phyloP scores from a whole-genome alignment of 2,113 vertebrate genomes.

The Pteruthius melanotis region DNA sequence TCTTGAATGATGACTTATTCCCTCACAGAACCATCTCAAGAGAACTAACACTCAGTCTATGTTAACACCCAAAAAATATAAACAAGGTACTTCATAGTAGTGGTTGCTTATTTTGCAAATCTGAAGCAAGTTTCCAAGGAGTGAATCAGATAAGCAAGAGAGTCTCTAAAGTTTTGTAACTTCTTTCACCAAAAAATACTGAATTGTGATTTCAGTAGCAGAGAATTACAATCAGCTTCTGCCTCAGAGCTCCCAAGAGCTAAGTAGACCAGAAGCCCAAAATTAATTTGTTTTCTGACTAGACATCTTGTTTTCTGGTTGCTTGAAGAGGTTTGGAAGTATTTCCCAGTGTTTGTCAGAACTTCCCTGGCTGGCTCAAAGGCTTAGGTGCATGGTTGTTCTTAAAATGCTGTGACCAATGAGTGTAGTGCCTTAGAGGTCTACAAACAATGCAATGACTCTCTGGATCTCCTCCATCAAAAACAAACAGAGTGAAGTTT shows the following conservation, averaged over 20 bases:
- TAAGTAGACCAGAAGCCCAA: neutral
- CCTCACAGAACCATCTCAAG: neutral
- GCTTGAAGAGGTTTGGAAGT: neutral
- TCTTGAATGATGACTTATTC: neutral
- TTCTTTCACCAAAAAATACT: neutral
- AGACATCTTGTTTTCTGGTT: neutral
- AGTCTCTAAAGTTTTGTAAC: neutral
- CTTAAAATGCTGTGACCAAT: neutral
- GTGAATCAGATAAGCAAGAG: neutral
- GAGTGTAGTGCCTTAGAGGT: neutral
- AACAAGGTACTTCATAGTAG: neutral
- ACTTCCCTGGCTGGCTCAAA: neutral
- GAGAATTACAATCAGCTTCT: neutral
- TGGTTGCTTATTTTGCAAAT: neutral
- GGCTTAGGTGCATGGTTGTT: neutral
- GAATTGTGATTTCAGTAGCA: neutral
- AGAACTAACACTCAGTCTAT: neutral
- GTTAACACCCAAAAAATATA: neutral
- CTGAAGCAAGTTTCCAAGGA: neutral
- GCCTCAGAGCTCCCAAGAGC: neutral
- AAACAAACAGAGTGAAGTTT: neutral
- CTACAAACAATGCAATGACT: neutral
- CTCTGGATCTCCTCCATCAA: neutral
- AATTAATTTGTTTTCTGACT: neutral
- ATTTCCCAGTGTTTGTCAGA: neutral